These are phyloP conservation scores for Micromesistius poutassou DNA, from an alignment of 2,797 vertebrate species.

Conservation along the genomic window DNA sequence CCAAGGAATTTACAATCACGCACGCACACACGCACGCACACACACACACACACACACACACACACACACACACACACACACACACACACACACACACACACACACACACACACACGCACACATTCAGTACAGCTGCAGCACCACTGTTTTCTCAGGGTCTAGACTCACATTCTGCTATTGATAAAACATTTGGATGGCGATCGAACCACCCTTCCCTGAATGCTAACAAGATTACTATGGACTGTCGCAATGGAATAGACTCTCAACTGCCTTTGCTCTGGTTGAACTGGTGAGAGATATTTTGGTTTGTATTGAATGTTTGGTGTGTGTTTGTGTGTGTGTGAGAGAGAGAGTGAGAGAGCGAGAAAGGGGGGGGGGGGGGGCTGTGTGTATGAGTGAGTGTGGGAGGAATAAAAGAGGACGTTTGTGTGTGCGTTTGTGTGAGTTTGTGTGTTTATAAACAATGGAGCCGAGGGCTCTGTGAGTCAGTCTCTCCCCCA, in stretches of 20 bases:
- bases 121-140: conserved; percentile 19
- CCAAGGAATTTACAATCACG: too few relatives aligned
- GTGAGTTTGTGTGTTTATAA: conserved; percentile 50
- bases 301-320: neutral
- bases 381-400: conserved; percentile 7
- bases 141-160: conserved; percentile 71
- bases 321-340: neutral
- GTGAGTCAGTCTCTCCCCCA: conserved; percentile 71
- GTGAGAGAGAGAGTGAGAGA: too few relatives aligned
- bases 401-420: neutral
- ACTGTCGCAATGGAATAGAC: neutral
- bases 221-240: neutral
- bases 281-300: neutral
- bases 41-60: too few relatives aligned
- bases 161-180: conserved; percentile 64
- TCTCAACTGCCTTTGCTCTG: neutral
- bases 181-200: conserved; percentile 53
- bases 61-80: too few relatives aligned
- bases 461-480: conserved; percentile 31
- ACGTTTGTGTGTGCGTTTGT: conserved; percentile 32
- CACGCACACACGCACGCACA: too few relatives aligned
- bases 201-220: neutral
- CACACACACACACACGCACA: neutral
- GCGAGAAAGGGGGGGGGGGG: too few relatives aligned
- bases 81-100: too few relatives aligned